phyloP scores from a whole-genome alignment of 2,888 invertebrate genomes.

The Chrysodeixis includens region DNA sequence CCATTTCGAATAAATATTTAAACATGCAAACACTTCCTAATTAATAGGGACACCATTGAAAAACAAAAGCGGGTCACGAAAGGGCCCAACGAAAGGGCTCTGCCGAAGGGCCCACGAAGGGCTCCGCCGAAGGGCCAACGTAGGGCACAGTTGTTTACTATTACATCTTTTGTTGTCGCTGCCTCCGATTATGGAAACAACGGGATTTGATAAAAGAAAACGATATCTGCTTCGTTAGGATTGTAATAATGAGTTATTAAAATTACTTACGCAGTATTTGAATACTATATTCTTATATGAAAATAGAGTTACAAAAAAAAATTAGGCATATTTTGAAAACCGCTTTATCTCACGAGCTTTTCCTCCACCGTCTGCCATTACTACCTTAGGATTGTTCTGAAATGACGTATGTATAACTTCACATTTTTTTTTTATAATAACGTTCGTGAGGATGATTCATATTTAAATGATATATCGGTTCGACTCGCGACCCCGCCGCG shows the following conservation, averaged over 20 bases:
- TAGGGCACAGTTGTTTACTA: slow-evolving; percentile 48
- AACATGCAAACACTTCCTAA: slow-evolving; percentile 40
- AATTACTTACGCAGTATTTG: not conserved
- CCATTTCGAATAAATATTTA: slow-evolving; percentile 35
- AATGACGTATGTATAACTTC: too few species aligned
- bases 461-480: too few species aligned
- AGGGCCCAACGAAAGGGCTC: slow-evolving; percentile 29
- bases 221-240: not conserved
- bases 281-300: too few species aligned
- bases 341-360: too few species aligned
- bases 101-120: slow-evolving; percentile 15
- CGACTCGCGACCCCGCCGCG: too few species aligned
- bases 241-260: not conserved
- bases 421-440: too few species aligned
- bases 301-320: too few species aligned
- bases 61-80: slow-evolving; percentile 43
- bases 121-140: slow-evolving; percentile 39
- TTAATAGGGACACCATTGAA: slow-evolving; percentile 44
- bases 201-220: not conserved
- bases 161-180: slow-evolving; percentile 48
- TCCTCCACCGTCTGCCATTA: too few species aligned
- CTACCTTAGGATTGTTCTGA: too few species aligned
- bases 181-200: slow-evolving; percentile 21
- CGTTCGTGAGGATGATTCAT: too few species aligned
- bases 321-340: too few species aligned